Evolutionary conservation across 2,113 vertebrate genomes (phyloP), one percentile per base, ranked within the genome.

Genomic region (Dipodomys stephensi): DNA sequence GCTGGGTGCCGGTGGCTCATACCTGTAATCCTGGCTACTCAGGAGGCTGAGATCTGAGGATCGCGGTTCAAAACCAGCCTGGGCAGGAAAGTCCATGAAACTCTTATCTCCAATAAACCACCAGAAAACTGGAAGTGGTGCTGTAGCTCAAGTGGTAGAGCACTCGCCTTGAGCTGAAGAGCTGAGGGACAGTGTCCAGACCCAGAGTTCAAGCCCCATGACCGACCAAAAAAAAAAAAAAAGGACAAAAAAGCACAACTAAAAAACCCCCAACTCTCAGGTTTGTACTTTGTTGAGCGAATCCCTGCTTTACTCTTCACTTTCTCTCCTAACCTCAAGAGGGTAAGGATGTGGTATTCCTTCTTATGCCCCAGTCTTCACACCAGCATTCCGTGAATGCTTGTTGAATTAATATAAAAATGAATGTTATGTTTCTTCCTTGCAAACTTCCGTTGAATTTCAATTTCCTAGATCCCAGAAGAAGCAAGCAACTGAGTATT

Each of bases 381-480:
- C 1, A 0, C 44, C 22, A 46, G 74, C 22, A 32, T 32, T 32
- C 53, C 2, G 25, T 39, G 39, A 69, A 8, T 44, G 53, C 64
- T 79, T 76, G 25, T 49, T 53, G 72, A 84, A n/a, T 72, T 49
- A 30, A 46, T 60, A 16, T 35, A 30, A 4, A 0, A 73, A 27
- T 49, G n/a, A 46, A 46, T 11, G 18, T 5, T 16, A 22, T 32
- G 32, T 77, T 76, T 76, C 69, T 86, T 30, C 0, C 2, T 11
- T 80, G 78, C 10, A 64, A 74, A 88, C 23, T 25, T 53, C 53
- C 49, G 88, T 60, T 85, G 65, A 44, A 25, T 85, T 74, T 87
- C 27, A 95, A 84, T 85, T 84, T 97, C 95, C 77, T 74, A 97
- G 97, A 92, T 96, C 44, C 30, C 87, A 95, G 78, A 95, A 82